Conservation (phyloP, 2,888 invertebrate species). For the Apomyelois bistriatella region DNA sequence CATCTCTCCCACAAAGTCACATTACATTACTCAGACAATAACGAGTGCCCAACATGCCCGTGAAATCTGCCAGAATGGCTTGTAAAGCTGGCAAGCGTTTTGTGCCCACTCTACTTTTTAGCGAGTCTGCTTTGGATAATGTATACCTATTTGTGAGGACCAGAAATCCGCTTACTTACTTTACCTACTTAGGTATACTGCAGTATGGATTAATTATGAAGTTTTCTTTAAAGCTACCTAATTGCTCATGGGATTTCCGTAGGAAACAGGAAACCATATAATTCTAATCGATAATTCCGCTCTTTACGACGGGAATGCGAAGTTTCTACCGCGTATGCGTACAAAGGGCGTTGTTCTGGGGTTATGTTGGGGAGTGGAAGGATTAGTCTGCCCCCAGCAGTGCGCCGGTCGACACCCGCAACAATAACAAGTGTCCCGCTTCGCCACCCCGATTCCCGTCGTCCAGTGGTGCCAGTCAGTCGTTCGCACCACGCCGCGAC, state of each 20-base stretch:
- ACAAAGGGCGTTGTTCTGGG: neutral
- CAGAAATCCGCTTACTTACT: too few species aligned
- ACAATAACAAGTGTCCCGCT: constrained; percentile 23
- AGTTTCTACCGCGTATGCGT: neutral
- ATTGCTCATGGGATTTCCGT: neutral
- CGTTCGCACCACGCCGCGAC: constrained; percentile 56
- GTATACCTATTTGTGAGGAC: too few species aligned
- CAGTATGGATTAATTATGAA: neutral
- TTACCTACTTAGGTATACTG: too few species aligned
- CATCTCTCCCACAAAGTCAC: constrained; percentile 2
- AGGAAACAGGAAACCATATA: neutral
- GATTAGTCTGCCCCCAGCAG: constrained; percentile 5
- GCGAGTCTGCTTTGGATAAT: too few species aligned
- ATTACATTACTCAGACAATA: constrained; percentile 1
- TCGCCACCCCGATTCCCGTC: constrained; percentile 46
- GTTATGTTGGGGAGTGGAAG: neutral
- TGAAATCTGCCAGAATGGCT: constrained; percentile 2
- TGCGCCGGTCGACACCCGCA: constrained; percentile 8
- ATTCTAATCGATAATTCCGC: neutral
- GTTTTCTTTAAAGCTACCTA: neutral
- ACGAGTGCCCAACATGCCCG: too few species aligned
- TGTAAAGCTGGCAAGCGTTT: neutral
- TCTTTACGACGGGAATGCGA: neutral
- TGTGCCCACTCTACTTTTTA: too few species aligned
- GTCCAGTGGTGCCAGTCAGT: constrained; percentile 28